Evolutionary conservation across 1,140 invertebrate species (phyloP).

Genomic region (Papilio aristodemus): DNA sequence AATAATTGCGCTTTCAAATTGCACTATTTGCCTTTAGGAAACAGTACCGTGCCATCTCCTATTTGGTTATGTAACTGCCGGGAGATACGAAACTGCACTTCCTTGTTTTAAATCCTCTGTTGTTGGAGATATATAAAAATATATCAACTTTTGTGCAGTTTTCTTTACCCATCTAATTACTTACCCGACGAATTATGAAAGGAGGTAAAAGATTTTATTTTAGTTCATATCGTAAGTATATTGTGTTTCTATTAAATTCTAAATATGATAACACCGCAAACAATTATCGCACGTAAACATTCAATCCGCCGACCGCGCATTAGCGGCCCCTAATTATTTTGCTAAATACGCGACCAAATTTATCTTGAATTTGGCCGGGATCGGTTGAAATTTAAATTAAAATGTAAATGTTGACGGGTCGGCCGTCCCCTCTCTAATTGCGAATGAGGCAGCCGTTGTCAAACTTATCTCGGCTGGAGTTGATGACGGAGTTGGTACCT

Average conservation of each 20-base stretch:
- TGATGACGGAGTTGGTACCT: constrained; percentile 17
- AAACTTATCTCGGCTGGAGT: constrained; percentile 48
- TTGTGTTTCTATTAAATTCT: constrained; percentile 50
- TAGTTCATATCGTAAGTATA: too few relatives aligned
- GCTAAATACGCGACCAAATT: constrained; percentile 70
- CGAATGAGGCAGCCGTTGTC: constrained; percentile 58
- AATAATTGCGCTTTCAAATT: constrained; percentile 36
- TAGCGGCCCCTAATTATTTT: constrained; percentile 61
- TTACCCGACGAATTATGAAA: too few relatives aligned
- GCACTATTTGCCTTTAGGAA: constrained; percentile 33
- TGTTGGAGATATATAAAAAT: constrained; percentile 15
- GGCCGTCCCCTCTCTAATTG: constrained; percentile 68
- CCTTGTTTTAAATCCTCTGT: constrained; percentile 12
- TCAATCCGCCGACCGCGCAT: constrained; percentile 59
- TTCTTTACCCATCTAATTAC: neutral
- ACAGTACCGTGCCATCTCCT: constrained; percentile 27
- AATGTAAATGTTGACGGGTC: constrained; percentile 75
- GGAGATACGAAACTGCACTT: constrained; percentile 29
- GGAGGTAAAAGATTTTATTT: too few relatives aligned
- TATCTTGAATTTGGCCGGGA: constrained; percentile 76
- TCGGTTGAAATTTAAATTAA: constrained; percentile 75
- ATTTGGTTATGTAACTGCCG: constrained; percentile 32
- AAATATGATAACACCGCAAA: constrained; percentile 66
- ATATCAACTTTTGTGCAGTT: neutral
- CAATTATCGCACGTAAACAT: constrained; percentile 53